Percentiles rank a stretch among this genome's conserved stretches.
phyloP scores from a whole-genome alignment of 2,113 vertebrate species.

The Apodemus speciosus region DNA sequence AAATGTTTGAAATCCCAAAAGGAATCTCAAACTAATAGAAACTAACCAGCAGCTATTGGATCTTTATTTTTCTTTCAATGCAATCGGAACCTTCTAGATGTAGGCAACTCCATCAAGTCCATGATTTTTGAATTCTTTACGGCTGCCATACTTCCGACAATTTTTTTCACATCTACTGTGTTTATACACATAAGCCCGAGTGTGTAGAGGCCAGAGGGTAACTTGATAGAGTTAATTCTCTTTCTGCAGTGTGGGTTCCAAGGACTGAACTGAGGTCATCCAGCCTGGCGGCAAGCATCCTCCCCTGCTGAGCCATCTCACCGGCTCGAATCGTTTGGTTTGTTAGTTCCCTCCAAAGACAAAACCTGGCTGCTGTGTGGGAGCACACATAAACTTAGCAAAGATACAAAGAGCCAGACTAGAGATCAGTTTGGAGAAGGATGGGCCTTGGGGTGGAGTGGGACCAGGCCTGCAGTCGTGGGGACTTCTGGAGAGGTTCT shows the following conservation, averaged over 20 bases:
- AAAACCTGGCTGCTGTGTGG: background rate
- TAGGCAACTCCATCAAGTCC: too few species aligned
- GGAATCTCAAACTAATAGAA: background rate
- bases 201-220: background rate
- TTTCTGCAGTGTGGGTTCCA: background rate
- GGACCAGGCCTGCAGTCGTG: too few species aligned
- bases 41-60: background rate
- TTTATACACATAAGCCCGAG: background rate
- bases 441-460: background rate
- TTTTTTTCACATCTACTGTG: background rate
- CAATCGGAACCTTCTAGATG: background rate
- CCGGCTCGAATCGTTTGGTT: background rate
- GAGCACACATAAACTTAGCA: background rate
- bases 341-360: background rate
- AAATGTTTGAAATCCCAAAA: background rate
- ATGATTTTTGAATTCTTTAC: background rate
- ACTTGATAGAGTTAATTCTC: background rate
- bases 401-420: background rate
- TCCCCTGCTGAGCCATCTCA: background rate
- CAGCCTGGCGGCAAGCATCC: background rate
- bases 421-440: background rate
- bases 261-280: background rate
- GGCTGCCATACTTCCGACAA: background rate
- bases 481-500: background rate
- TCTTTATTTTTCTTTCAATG: background rate